Conservation (phyloP, 2,113 vertebrate species). For the Gambusia holbrooki region DNA sequence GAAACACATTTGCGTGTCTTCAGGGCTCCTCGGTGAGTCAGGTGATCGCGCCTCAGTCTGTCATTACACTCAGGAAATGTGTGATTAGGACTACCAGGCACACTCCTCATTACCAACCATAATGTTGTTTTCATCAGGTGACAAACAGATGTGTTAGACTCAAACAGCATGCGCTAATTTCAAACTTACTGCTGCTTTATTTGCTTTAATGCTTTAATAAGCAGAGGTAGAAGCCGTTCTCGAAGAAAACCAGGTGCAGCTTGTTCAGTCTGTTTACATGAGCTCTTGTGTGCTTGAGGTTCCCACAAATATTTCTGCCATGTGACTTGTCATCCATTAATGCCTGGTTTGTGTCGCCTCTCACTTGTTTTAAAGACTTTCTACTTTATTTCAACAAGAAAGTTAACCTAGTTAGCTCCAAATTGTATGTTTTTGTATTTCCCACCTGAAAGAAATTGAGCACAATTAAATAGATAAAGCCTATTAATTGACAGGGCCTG, state of each 20-base stretch:
- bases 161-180: conserved; percentile 22
- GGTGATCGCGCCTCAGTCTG: conserved; percentile 43
- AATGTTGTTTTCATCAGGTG: conserved; percentile 25
- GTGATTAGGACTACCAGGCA: conserved; percentile 30
- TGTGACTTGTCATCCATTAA: conserved; percentile 15
- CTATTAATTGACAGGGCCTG: not conserved
- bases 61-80: conserved; percentile 45
- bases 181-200: conserved; percentile 12
- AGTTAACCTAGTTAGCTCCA: not conserved
- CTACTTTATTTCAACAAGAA: not conserved
- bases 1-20: not conserved
- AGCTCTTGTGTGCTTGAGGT: conserved; percentile 32
- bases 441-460: not conserved
- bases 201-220: conserved; percentile 44
- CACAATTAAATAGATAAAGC: not conserved
- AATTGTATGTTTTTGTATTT: not conserved
- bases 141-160: conserved; percentile 50
- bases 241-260: conserved; percentile 42
- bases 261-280: conserved; percentile 30
- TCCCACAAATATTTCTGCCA: conserved; percentile 29
- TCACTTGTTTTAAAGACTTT: not conserved
- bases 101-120: conserved; percentile 27
- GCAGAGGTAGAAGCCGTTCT: conserved; percentile 21
- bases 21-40: conserved; percentile 17
- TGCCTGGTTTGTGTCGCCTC: not conserved